These are phyloP conservation scores for Chionomys nivalis DNA, from an alignment of 2,113 vertebrate genomes.

Conservation along the genomic window DNA sequence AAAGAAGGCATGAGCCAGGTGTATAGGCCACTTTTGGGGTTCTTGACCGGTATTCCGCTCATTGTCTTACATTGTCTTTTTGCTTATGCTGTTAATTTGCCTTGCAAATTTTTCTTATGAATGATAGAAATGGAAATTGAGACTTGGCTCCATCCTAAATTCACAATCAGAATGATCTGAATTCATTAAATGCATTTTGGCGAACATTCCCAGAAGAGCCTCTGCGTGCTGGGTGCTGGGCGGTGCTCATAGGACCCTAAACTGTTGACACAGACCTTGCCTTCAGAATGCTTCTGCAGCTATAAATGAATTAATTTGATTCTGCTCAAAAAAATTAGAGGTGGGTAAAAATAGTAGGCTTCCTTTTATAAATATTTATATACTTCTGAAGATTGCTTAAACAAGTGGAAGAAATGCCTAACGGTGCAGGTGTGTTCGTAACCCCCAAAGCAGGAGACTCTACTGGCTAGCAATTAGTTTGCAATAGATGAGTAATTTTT, in stretches of 20 bases:
- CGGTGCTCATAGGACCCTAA: background rate
- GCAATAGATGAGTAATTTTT: conserved; percentile 80
- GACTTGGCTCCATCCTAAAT: conserved; percentile 47
- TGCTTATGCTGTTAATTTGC: conserved; percentile 38
- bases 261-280: background rate
- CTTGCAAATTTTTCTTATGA: conserved; percentile 56
- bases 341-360: conserved; percentile 78
- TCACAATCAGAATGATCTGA: conserved; percentile 34
- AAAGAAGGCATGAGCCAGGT: background rate
- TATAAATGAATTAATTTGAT: conserved; percentile 44
- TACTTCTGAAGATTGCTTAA: conserved; percentile 81
- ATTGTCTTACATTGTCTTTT: background rate
- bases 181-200: conserved; percentile 4
- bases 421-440: conserved; percentile 77
- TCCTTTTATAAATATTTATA: conserved; percentile 83
- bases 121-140: conserved; percentile 57
- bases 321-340: conserved; percentile 78
- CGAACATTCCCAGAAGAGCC: background rate
- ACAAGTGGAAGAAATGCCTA: conserved; percentile 83
- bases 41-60: background rate
- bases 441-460: conserved; percentile 76
- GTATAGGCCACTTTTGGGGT: background rate
- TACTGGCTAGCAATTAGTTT: conserved; percentile 81
- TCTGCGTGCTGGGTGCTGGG: fast-evolving
- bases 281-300: conserved; percentile 54